Evolutionary conservation across 2,888 invertebrate species (phyloP), one percentile per base, ranked within the genome.

Genomic region (Thumatha senex): DNA sequence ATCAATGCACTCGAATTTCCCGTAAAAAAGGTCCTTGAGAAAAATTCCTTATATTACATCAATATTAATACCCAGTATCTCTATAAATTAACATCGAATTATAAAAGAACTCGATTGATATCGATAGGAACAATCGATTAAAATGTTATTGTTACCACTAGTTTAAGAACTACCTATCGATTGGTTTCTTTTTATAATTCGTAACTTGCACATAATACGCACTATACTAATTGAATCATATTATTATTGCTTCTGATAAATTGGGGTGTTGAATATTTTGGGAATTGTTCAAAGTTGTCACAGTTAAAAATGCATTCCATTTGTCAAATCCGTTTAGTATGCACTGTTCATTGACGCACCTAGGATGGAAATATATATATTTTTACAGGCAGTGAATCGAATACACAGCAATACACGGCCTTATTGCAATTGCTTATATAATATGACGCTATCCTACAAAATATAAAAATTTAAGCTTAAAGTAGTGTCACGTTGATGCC

Each of bases 91-190:
- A 46, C 56, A 54, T 45, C 56, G 62, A 65, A 65, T 59, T 56
- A 66, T 60, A 45, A 65, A 60, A 65, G 51, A 63, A 74, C 58
- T 67, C 65, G 72, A 73, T 74, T 72, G 58, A 71, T 74, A 76
- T 75, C 61, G 71, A 76, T 80, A 74, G 65, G 63, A 76, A 72
- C 67, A 74, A 76, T 72, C 76, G 64, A 71, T 80, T 82, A 58
- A 79, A 82, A 84, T 86, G 82, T 88, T 87, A 84, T 89, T 88
- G 91, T 91, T 91, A 91, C 90, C 90, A 91, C 82, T 91, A 91
- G 89, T 82, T 76, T 89, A 86, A 88, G 89, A 76, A 72, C 80
- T 80, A 77, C 83, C 81, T 74, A 80, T 83, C 80, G 75, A 80
- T 86, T n/a, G n/a, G n/a, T 84, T 84, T 88, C 86, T 84, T 66